Percentiles rank a stretch among this genome's conserved stretches.
phyloP scores from a whole-genome alignment of 2,113 vertebrate genomes.

The Balaenoptera acutorostrata region DNA sequence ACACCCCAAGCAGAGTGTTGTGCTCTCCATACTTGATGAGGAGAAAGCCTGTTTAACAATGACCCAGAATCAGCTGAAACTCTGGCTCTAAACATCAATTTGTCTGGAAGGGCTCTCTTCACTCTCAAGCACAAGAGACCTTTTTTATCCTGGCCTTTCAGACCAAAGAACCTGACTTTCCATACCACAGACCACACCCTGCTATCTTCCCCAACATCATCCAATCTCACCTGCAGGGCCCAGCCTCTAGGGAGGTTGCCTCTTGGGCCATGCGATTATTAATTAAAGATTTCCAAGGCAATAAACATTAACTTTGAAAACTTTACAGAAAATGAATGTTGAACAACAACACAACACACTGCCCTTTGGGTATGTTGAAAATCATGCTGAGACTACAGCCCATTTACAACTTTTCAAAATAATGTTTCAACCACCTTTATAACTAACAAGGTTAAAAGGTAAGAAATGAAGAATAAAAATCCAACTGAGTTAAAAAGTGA shows the following conservation, averaged over 20 bases:
- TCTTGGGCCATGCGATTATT: background rate
- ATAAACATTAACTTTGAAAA: conserved; percentile 12
- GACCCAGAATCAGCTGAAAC: conserved; percentile 23
- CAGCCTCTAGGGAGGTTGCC: background rate
- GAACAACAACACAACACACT: background rate
- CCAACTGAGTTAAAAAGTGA: background rate
- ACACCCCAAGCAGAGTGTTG: background rate
- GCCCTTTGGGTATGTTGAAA: background rate
- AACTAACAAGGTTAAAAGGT: conserved; percentile 42
- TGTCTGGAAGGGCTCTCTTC: background rate
- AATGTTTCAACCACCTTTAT: background rate
- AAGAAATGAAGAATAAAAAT: background rate
- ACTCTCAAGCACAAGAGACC: background rate
- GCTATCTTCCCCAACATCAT: background rate
- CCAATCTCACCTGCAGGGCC: background rate
- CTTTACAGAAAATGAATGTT: background rate
- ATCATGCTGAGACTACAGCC: background rate
- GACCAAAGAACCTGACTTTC: background rate
- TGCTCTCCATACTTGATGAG: conserved; percentile 33
- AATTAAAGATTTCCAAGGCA: conserved; percentile 13
- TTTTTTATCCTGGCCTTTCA: background rate
- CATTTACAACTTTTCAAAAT: conserved; percentile 39
- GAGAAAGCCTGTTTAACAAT: conserved; percentile 52
- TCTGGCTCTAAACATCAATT: background rate
- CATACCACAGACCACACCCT: background rate